Evolutionary conservation across 2,888 invertebrate genomes (phyloP).

Genomic region (Toxonevra muliebris): DNA sequence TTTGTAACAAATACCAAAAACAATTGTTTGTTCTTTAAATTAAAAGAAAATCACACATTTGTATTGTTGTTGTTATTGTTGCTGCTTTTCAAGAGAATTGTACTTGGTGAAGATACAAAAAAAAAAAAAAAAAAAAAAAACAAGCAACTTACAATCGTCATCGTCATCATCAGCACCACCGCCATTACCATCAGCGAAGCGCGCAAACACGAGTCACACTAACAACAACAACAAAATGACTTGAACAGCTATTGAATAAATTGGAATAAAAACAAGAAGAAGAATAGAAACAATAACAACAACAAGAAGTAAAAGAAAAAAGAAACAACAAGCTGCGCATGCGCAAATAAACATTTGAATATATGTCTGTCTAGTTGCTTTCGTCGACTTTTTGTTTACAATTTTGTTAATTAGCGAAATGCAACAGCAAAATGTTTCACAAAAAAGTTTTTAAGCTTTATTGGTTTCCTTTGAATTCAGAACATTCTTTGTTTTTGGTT

Average conservation of each 20-base stretch:
- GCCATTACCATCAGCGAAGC: background rate
- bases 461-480: too few relatives aligned
- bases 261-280: background rate
- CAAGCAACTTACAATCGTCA: background rate
- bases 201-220: conserved; percentile 6
- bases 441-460: too few relatives aligned
- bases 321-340: conserved; percentile 5
- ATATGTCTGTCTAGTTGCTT: conserved; percentile 18
- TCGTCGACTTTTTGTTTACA: too few relatives aligned
- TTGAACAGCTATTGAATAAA: background rate
- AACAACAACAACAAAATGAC: conserved; percentile 1
- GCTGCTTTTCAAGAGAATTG: too few relatives aligned
- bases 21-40: background rate
- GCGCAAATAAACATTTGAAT: conserved; percentile 32
- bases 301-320: too few relatives aligned
- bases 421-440: too few relatives aligned
- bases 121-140: background rate
- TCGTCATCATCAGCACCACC: conserved; percentile 1
- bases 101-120: background rate
- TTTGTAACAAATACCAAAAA: background rate
- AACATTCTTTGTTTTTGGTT: too few relatives aligned
- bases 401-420: too few relatives aligned
- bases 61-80: background rate
- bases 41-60: conserved; percentile 18
- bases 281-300: background rate